Base-by-base conservation (phyloP, 2,888 invertebrate species). In the Morpho deidamia region DNA sequence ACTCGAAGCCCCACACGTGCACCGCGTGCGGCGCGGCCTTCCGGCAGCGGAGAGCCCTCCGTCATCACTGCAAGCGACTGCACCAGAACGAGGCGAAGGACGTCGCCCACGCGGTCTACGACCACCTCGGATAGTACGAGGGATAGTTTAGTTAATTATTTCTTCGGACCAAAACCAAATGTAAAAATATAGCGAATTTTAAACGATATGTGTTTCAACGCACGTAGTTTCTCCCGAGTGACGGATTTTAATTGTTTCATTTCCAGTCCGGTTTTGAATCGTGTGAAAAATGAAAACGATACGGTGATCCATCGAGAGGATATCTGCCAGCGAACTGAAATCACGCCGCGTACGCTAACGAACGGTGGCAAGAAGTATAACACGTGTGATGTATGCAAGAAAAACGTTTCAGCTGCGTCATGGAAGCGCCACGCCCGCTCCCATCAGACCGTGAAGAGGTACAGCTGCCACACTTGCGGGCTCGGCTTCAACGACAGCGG, bases 1-100 rank as follows among this genome's bases (percentile, higher is more conserved):
- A 91, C 66, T 69, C 76, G 3, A 91, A 90, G 64, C 92, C 92
- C 7, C 91, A 90, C 74, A 74, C 81, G 9, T 93, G 93, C 72
- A 70, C 70, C 0, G 11, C 61, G 1, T 93, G 93, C 71, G 83
- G 84, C 51, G 90, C 91, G 58, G 84, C 90, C 39, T 93, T 93
- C 73, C 81, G 92, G 11, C 90, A 91, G 42, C 85, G 86, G 48
- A 81, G 91, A 1, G 83, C 90, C 2, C 69, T 92, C 42, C 52
- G 65, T 5, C 67, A 68, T 45, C 71, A 71, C 53, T 59, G 84
- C 79, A 49, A 83, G 77, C 68, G 86, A 72, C 32, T 91, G 83
- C 78, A 92, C 88, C 63, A 67, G 11, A 55, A 23, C 43, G 62
- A 63, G 14, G 51, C 55, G 53, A 58, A 56, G 43, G 60, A 62